Base-by-base conservation (phyloP, 2,113 vertebrate species). In the Carassius carassius region DNA sequence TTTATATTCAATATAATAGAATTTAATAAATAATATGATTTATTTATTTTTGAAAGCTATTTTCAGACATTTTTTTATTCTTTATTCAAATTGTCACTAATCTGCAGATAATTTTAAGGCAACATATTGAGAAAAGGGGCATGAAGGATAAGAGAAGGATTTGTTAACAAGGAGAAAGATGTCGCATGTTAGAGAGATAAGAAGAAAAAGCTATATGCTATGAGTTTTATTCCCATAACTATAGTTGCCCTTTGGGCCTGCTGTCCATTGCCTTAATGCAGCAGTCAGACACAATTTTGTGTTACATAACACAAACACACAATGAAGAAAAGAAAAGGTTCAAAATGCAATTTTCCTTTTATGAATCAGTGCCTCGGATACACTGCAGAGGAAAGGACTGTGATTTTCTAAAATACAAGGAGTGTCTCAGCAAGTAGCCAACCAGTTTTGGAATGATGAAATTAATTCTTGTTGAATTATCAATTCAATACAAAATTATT, bases 221-320 rank as follows among this genome's bases (percentile, higher is more conserved):
- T 51, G 8, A 35, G 58, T 77, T 77, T 63, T 78, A 69, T 78
- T 58, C 51, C 65, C 2, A 35, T 47, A 79, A 29, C 41, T 72
- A 12, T 25, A 72, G 51, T 14, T 44, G 51, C 51, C 65, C 84
- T 69, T 56, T 29, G 62, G 62, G 63, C 14, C 17, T 80, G 78
- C 4, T 72, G 79, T 92, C 90, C 89, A 91, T 87, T 90, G 89
- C 81, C 63, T 80, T 92, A 88, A 93, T 92, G 90, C 89, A 92
- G 90, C 90, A 90, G 90, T 89, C 89, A 91, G 89, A 92, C 90
- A 93, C 88, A 92, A 92, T 91, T 88, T 90, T 84, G 72, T 86
- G 88, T 87, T 92, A 89, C 90, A 79, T 88, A 91, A 92, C 90
- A 89, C 84, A 88, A 90, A 90, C 86, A 90, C 89, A 89, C 82